These are phyloP conservation scores for Pelobates fuscus DNA, from an alignment of 2,113 vertebrate genomes.

Conservation along the genomic window DNA sequence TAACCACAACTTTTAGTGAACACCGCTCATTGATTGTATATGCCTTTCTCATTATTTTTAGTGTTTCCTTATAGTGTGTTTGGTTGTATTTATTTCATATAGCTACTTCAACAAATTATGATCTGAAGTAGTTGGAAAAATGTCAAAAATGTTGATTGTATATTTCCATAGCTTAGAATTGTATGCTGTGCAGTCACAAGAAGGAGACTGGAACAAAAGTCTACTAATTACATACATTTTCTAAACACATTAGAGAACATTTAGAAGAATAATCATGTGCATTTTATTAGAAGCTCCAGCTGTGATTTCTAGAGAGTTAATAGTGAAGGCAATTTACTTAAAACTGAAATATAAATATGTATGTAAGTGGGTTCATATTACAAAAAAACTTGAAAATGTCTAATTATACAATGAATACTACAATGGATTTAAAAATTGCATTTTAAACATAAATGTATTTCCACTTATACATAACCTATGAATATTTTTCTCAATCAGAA, in stretches of 20 bases:
- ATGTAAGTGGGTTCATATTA: conserved; percentile 35
- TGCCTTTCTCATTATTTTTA: no score
- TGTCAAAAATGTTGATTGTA: neutral
- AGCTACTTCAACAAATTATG: no score
- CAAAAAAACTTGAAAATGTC: conserved; percentile 29
- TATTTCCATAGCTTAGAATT: conserved; percentile 14
- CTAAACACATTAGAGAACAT: conserved; percentile 37
- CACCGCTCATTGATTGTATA: no score
- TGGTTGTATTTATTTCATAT: no score
- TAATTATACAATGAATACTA: conserved; percentile 42
- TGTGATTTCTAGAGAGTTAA: conserved; percentile 41
- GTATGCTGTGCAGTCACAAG: conserved; percentile 17
- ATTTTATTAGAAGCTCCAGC: conserved; percentile 35
- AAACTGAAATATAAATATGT: conserved; percentile 35
- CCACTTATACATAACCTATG: neutral
- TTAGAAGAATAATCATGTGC: conserved; percentile 39
- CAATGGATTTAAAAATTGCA: conserved; percentile 11
- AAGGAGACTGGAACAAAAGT: conserved; percentile 27
- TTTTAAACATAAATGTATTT: conserved; percentile 2
- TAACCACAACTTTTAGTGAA: no score
- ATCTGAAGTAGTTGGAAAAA: no score
- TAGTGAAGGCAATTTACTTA: conserved; percentile 31
- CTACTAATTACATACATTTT: conserved; percentile 45
- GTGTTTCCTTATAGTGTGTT: no score
- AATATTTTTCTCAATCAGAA: neutral